Conservation (phyloP, 2,797 vertebrate genomes). For the Cetoscarus ocellatus region DNA sequence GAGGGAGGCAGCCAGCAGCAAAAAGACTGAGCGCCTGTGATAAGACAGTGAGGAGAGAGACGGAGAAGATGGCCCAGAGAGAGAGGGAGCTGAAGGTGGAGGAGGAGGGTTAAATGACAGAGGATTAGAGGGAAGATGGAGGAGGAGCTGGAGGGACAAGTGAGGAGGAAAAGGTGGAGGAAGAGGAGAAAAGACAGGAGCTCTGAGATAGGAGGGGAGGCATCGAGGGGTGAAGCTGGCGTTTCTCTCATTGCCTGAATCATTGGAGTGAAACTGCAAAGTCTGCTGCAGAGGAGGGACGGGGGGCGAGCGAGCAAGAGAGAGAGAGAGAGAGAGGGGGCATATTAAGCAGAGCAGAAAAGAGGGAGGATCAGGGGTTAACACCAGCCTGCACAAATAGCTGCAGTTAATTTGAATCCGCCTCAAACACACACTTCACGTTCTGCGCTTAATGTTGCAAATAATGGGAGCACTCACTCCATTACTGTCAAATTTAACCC, state of each 20-base stretch:
- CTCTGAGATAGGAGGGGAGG: slow-evolving; percentile 54
- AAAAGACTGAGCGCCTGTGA: slow-evolving; percentile 71
- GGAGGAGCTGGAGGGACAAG: slow-evolving; percentile 33
- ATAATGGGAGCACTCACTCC: slow-evolving; percentile 70
- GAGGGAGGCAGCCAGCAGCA: slow-evolving; percentile 49
- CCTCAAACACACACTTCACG: slow-evolving; percentile 32
- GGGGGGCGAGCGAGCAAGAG: slow-evolving; percentile 17
- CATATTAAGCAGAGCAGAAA: slow-evolving; percentile 31
- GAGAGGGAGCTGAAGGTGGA: slow-evolving; percentile 53
- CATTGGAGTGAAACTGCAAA: slow-evolving; percentile 79
- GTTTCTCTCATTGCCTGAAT: slow-evolving; percentile 78
- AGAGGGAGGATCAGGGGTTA: slow-evolving; percentile 49
- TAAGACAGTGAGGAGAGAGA: slow-evolving; percentile 59
- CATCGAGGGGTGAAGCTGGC: slow-evolving; percentile 57
- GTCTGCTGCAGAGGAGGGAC: slow-evolving; percentile 74
- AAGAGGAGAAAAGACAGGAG: slow-evolving; percentile 17
- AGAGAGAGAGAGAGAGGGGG: background rate
- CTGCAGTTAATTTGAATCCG: slow-evolving; percentile 58
- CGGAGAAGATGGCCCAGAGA: slow-evolving; percentile 57
- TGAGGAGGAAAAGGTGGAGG: slow-evolving; percentile 6
- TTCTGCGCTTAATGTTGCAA: slow-evolving; percentile 74
- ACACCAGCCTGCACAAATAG: slow-evolving; percentile 38
- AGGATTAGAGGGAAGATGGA: slow-evolving; percentile 71
- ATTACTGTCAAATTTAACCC: slow-evolving; percentile 67
- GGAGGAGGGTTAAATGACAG: slow-evolving; percentile 50